Evolutionary conservation across 2,888 invertebrate genomes (phyloP).

Genomic region (Autographa pulchrina): DNA sequence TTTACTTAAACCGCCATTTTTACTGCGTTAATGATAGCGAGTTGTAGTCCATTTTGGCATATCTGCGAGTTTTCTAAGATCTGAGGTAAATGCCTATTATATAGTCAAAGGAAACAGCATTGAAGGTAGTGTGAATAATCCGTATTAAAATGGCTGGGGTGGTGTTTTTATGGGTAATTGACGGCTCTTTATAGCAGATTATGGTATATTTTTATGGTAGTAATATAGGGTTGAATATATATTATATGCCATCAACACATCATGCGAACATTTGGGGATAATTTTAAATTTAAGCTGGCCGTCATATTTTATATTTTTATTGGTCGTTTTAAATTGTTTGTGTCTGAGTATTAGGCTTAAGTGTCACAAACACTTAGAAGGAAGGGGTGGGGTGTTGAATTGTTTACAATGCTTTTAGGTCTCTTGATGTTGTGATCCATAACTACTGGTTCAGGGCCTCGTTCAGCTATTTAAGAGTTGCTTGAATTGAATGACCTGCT

Average conservation of each 20-base stretch:
- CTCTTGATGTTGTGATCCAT: neutral
- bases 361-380: neutral
- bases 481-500: too few relatives aligned
- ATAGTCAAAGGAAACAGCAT: conserved; percentile 39
- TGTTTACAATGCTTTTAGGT: neutral
- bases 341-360: neutral
- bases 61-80: conserved; percentile 37
- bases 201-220: conserved; percentile 42
- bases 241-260: conserved; percentile 10
- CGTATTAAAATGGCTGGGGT: conserved; percentile 39
- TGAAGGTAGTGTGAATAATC: conserved; percentile 48
- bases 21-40: neutral
- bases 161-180: conserved; percentile 51
- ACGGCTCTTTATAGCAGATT: conserved; percentile 48
- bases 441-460: too few relatives aligned
- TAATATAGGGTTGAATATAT: conserved; percentile 21
- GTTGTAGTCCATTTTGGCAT: conserved; percentile 24
- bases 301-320: conserved; percentile 10
- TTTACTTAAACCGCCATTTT: neutral
- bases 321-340: neutral
- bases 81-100: conserved; percentile 39
- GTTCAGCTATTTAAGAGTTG: too few relatives aligned
- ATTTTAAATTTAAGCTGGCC: neutral
- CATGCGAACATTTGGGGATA: conserved; percentile 19
- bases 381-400: neutral